phyloP scores from a whole-genome alignment of 2,113 vertebrate genomes.

The Notarius lentiginosus region DNA sequence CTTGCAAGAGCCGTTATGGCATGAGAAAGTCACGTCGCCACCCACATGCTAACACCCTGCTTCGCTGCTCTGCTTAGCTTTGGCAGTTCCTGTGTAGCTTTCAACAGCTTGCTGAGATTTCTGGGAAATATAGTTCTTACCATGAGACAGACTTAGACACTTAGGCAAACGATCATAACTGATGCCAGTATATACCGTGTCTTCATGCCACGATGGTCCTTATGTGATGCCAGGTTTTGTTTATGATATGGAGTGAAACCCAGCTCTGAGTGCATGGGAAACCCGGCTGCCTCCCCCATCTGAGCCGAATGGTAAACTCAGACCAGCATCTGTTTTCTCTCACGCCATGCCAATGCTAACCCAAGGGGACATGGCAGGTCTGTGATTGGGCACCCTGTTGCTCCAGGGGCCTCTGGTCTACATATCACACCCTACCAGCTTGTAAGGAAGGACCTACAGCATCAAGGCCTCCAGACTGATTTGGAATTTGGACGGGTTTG shows the following conservation, averaged over 20 bases:
- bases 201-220: background rate
- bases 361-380: conserved; percentile 79
- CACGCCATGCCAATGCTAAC: conserved; percentile 77
- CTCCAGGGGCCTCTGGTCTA: conserved; percentile 73
- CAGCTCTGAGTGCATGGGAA: conserved; percentile 1
- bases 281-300: conserved; percentile 13
- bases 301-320: conserved; percentile 67
- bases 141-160: background rate
- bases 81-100: conserved; percentile 48
- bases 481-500: conserved; percentile 70
- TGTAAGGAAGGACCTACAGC: conserved; percentile 75
- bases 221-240: background rate
- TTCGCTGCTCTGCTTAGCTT: conserved; percentile 50
- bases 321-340: conserved; percentile 79
- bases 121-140: conserved; percentile 55
- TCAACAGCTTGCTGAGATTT: conserved; percentile 50
- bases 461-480: conserved; percentile 78
- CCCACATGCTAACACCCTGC: conserved; percentile 54
- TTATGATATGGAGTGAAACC: background rate
- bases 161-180: no score
- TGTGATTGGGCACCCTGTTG: conserved; percentile 77
- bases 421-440: conserved; percentile 76
- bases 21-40: conserved; percentile 57
- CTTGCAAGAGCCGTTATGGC: conserved; percentile 48
- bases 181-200: conserved; percentile 29